phyloP scores from a whole-genome alignment of 2,888 invertebrate species.

The Camponotus fellah region DNA sequence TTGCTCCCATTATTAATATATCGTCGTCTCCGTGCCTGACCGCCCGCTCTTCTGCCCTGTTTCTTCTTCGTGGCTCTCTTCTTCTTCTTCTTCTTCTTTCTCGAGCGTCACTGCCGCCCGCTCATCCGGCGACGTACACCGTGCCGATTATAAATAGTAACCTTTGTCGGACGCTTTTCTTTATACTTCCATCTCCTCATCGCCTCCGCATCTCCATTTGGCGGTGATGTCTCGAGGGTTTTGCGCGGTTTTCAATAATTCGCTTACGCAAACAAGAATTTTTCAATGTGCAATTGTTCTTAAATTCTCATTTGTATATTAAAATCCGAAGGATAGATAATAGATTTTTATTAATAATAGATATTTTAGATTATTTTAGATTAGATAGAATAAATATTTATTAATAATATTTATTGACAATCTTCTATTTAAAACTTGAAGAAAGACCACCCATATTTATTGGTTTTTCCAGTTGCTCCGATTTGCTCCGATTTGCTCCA shows the following conservation, averaged over 20 bases:
- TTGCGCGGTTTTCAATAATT: constrained; percentile 39
- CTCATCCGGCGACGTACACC: constrained; percentile 71
- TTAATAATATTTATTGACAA: not conserved
- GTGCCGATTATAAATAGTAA: constrained; percentile 84
- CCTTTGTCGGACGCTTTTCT: constrained; percentile 83
- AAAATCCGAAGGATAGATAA: not conserved
- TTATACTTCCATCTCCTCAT: constrained; percentile 76
- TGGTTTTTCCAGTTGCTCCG: constrained; percentile 3
- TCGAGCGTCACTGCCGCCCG: constrained; percentile 68
- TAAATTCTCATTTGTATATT: not conserved
- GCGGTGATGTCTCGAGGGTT: constrained; percentile 39
- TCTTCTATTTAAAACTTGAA: not conserved
- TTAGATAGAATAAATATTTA: not conserved
- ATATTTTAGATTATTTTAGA: too few relatives aligned
- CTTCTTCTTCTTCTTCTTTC: constrained; percentile 31
- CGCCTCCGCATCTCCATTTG: constrained; percentile 59
- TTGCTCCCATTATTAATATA: constrained; percentile 83
- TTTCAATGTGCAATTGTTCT: not conserved
- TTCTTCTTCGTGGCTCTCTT: constrained; percentile 54
- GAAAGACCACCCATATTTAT: not conserved
- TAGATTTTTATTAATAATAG: not conserved
- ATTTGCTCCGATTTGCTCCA: not conserved
- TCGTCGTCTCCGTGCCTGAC: constrained; percentile 74
- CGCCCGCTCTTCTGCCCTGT: constrained; percentile 53
- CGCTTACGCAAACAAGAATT: not conserved